A percentile compares a stretch with the other conserved stretches of the same genome.
These are phyloP conservation scores for Platycheirus rosarum DNA, from an alignment of 2,888 invertebrate species.

Conservation along the genomic window DNA sequence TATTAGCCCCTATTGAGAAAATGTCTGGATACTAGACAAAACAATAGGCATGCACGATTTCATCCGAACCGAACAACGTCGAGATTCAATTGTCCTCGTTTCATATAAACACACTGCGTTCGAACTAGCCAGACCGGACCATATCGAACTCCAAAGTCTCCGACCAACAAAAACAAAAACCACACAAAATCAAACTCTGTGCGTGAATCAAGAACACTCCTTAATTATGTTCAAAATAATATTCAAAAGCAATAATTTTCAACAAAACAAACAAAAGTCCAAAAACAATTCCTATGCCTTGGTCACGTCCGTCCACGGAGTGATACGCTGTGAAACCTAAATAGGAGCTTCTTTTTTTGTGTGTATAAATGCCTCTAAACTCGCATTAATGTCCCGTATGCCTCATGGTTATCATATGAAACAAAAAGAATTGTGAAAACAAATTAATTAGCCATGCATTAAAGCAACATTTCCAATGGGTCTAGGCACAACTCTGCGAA, in stretches of 20 bases:
- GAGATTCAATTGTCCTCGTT: too few relatives aligned
- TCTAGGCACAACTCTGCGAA: slow-evolving; percentile 33
- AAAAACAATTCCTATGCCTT: slow-evolving; percentile 57
- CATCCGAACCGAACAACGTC: too few relatives aligned
- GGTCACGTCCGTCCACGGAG: slow-evolving; percentile 56
- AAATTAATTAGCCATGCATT: slow-evolving; percentile 73
- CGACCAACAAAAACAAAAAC: slow-evolving; percentile 5
- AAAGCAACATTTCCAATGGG: slow-evolving; percentile 51
- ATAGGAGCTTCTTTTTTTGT: slow-evolving; percentile 42
- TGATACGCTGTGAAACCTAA: slow-evolving; percentile 65
- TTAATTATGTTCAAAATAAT: slow-evolving; percentile 45
- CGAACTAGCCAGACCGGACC: too few relatives aligned
- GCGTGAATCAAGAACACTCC: slow-evolving; percentile 46
- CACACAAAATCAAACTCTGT: slow-evolving; percentile 10
- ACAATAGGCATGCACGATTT: too few relatives aligned
- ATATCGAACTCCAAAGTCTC: slow-evolving; percentile 15
- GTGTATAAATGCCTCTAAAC: slow-evolving; percentile 5
- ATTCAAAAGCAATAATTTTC: slow-evolving; percentile 47
- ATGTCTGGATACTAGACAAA: too few relatives aligned
- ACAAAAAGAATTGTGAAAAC: slow-evolving; percentile 61
- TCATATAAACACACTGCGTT: too few relatives aligned
- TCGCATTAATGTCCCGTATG: slow-evolving; percentile 24
- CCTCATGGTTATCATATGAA: slow-evolving; percentile 9
- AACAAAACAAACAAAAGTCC: slow-evolving; percentile 32
- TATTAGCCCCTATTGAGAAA: too few relatives aligned